phyloP scores from a whole-genome alignment of 2,113 vertebrate genomes.

The Quiscalus mexicanus region DNA sequence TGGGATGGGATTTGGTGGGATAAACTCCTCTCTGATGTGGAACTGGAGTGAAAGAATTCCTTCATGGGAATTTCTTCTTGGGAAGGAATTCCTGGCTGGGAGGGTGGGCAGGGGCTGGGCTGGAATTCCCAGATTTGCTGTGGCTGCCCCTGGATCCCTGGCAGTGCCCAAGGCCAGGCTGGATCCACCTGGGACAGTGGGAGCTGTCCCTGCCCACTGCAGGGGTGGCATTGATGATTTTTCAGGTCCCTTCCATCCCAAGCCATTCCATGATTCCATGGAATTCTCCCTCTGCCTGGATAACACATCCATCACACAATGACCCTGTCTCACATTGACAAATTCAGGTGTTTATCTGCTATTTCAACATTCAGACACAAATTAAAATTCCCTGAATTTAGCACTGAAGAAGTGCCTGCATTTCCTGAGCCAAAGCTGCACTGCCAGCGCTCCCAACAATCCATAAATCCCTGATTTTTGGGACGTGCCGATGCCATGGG shows the following conservation, averaged over 20 bases:
- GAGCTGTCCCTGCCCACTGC: neutral
- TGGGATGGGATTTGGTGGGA: neutral
- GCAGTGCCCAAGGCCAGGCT: neutral
- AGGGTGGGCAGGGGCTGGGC: neutral
- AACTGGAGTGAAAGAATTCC: neutral
- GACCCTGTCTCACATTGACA: too few relatives aligned
- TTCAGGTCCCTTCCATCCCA: neutral
- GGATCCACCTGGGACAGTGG: accelerated
- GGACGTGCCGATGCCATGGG: neutral
- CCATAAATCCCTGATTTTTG: neutral
- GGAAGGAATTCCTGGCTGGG: neutral
- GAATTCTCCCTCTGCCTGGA: neutral
- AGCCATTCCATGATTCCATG: neutral
- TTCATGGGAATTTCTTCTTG: neutral
- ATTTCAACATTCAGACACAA: too few relatives aligned
- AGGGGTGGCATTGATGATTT: neutral
- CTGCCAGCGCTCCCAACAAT: neutral
- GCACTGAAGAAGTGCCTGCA: neutral
- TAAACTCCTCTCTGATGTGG: accelerated
- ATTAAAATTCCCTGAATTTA: neutral
- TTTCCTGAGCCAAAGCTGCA: neutral
- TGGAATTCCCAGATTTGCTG: neutral
- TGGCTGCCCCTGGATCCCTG: neutral
- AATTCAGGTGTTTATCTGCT: neutral
- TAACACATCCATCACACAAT: accelerated